Base-by-base conservation (phyloP, 2,888 invertebrate species). In the Psylliodes chrysocephalus region DNA sequence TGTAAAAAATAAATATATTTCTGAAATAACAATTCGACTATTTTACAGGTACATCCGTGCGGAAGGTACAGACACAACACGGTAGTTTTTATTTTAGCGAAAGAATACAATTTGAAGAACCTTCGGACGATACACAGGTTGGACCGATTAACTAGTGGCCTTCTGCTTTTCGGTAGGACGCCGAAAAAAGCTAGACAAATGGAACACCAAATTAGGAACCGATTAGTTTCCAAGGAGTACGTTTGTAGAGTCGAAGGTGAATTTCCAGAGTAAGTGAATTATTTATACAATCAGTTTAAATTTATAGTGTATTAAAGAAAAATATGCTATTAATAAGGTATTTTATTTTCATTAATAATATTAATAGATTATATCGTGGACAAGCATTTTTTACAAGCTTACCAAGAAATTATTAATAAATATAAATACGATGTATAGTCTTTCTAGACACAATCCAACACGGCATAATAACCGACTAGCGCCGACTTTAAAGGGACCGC, bases 11-110 rank as follows among this genome's bases (percentile, higher is more conserved):
- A n/a, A n/a, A n/a, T n/a, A n/a, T n/a, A n/a, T 40, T 40, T 10
- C 17, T 4, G 5, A 0, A 38, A 53, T 54, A n/a, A 19, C 2
- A 42, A 5, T n/a, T 2, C 6, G 12, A 19, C 19, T 35, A 18
- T 60, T 51, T 72, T 71, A 15, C 85, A 96, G 95, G 95, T 96
- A 64, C 98, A 99, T 83, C 98, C 98, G 1, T 98, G 98, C 83
- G 99, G 99, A 66, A 89, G 98, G 78, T 99, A 98, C 84, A 89
- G 97, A 56, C 95, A 97, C 86, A 99, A 99, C 84, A 96, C 97
- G 5, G 93, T 99, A 69, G 93, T 95, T 60, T 96, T 95, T 82
- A 97, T 98, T 77, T 88, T 99, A 77, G 95, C 96, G 74, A 96
- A 96, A 84, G 97, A 98, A 83, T 93, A 96, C 83, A 95, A 95